phyloP scores from a whole-genome alignment of 2,113 vertebrate genomes.

The Onychostruthus taczanowskii region DNA sequence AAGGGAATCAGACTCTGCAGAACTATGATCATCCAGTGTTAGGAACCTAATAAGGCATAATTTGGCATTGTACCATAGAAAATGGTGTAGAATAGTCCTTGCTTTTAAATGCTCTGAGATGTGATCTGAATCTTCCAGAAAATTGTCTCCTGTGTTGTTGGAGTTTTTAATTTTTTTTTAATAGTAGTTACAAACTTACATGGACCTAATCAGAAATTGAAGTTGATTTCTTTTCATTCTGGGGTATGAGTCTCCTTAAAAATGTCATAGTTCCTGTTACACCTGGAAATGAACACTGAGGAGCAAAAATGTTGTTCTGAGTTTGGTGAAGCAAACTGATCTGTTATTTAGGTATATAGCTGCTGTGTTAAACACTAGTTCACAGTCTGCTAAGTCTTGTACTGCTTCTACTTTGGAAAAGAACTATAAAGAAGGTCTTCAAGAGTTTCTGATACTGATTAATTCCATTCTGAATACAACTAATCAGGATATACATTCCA shows the following conservation, averaged over 20 bases:
- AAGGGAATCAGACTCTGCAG: not conserved
- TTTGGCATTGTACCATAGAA: not conserved
- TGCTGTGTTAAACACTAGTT: not conserved
- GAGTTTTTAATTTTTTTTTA: not conserved
- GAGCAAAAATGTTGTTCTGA: not conserved
- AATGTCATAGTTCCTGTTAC: not conserved
- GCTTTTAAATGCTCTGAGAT: not conserved
- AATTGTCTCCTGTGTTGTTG: not conserved
- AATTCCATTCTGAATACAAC: not conserved
- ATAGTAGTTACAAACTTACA: not conserved
- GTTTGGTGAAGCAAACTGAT: not conserved
- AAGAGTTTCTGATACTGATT: not conserved
- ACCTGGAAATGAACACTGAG: not conserved
- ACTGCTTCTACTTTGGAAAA: not conserved
- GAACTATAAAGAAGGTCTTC: not conserved
- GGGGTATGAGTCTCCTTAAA: not conserved
- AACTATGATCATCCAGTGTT: constrained; percentile 27
- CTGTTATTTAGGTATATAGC: not conserved
- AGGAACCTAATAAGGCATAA: not conserved
- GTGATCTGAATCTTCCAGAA: constrained; percentile 12
- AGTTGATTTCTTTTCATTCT: not conserved
- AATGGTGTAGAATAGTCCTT: not conserved
- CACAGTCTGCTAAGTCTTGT: not conserved
- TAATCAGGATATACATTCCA: not conserved
- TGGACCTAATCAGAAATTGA: not conserved